Conservation (phyloP, 1,140 invertebrate species). For the Drosophila persimilis region DNA sequence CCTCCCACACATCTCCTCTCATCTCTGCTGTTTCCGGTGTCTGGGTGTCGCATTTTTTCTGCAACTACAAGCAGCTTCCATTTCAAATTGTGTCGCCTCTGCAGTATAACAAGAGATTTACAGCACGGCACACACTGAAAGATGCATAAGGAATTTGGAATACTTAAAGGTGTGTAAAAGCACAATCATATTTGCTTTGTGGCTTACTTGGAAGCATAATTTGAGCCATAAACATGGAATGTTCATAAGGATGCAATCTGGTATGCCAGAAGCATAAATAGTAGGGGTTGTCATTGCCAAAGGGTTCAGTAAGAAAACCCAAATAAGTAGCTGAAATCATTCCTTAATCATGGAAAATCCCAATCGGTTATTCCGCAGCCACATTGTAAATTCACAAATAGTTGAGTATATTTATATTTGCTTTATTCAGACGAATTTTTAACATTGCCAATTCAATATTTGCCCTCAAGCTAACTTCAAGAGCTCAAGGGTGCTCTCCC, state of each 20-base stretch:
- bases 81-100: slow-evolving; percentile 48
- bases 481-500: slow-evolving; percentile 35
- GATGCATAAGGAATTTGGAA: slow-evolving; percentile 12
- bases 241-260: too few species aligned
- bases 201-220: slow-evolving; percentile 23
- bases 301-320: too few species aligned
- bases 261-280: too few species aligned
- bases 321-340: too few species aligned
- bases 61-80: slow-evolving; percentile 47
- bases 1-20: background rate
- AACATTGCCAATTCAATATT: too few species aligned
- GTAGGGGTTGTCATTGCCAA: too few species aligned
- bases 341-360: too few species aligned
- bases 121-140: slow-evolving; percentile 20
- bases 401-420: too few species aligned
- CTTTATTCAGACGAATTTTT: too few species aligned
- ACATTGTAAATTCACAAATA: too few species aligned
- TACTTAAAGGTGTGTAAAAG: background rate
- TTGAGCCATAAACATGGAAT: slow-evolving; percentile 5
- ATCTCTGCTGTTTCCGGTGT: slow-evolving; percentile 22
- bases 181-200: slow-evolving; percentile 17
- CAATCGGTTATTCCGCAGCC: too few species aligned
- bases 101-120: slow-evolving; percentile 58
- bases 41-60: slow-evolving; percentile 25
- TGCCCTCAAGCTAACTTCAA: slow-evolving; percentile 21